These are phyloP conservation scores for Beroe ovata DNA, from an alignment of 37 sponge, comb jelly and placozoan species.

Conservation along the genomic window DNA sequence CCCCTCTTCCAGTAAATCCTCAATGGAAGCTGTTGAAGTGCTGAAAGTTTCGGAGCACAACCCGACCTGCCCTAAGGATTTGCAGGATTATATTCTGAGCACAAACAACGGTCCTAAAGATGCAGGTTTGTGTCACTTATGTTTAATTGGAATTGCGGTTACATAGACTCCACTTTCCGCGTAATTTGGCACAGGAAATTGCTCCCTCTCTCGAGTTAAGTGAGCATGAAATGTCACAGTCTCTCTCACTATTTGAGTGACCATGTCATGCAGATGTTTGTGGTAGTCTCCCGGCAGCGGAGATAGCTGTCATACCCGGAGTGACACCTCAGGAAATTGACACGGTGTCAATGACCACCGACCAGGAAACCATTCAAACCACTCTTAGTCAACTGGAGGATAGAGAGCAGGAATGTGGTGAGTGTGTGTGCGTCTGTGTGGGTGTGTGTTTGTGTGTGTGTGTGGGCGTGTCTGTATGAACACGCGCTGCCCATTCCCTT, in stretches of 20 bases:
- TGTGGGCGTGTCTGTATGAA: too few relatives aligned
- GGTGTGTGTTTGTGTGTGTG: too few relatives aligned
- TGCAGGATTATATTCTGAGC: conserved; percentile 40
- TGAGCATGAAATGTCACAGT: too few relatives aligned
- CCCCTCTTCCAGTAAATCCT: conserved; percentile 19
- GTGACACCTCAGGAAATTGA: conserved; percentile 15
- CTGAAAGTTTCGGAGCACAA: conserved; percentile 49
- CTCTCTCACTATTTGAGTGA: too few relatives aligned
- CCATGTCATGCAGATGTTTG: conserved; percentile 36
- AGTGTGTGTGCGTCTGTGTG: neutral
- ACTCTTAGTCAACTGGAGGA: conserved; percentile 45
- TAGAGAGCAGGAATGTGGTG: conserved; percentile 7
- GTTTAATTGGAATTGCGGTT: too few relatives aligned
- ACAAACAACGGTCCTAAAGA: conserved; percentile 48
- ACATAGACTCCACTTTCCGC: too few relatives aligned
- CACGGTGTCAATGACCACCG: neutral
- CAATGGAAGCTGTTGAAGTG: conserved; percentile 47
- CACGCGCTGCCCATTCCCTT: too few relatives aligned
- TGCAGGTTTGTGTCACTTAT: neutral
- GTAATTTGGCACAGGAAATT: too few relatives aligned
- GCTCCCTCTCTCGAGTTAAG: too few relatives aligned
- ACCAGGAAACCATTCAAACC: conserved; percentile 32
- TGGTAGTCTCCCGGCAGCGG: neutral
- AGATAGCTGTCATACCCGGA: neutral
- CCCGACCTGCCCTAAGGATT: neutral